Conservation (phyloP, 92 coral and sea anemone species). For the Heteractis magnifica region DNA sequence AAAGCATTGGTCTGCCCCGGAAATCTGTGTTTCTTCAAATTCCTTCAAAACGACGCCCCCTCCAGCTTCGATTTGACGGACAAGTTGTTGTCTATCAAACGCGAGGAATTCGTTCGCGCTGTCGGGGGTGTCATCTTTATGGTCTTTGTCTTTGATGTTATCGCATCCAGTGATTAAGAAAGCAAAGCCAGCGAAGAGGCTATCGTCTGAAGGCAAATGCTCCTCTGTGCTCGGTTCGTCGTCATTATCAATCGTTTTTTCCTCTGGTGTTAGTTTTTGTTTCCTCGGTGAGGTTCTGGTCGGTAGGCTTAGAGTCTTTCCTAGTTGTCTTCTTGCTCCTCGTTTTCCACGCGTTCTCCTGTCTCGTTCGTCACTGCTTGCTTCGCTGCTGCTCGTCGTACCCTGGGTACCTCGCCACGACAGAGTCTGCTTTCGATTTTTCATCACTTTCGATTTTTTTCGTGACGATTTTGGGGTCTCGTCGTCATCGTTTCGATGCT, state of each 20-base stretch:
- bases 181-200: conserved; percentile 82
- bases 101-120: conserved; percentile 70
- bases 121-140: conserved; percentile 54
- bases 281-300: conserved; percentile 65
- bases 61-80: conserved; percentile 77
- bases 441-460: conserved; percentile 28
- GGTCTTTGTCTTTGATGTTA: conserved; percentile 25
- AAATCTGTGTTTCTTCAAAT: conserved; percentile 66
- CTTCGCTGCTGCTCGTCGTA: conserved; percentile 53
- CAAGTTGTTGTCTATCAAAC: conserved; percentile 62
- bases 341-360: conserved; percentile 26
- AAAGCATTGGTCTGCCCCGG: conserved; percentile 64
- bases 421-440: neutral
- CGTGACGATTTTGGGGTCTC: conserved; percentile 69
- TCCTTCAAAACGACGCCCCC: conserved; percentile 79
- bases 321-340: conserved; percentile 53
- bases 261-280: conserved; percentile 3
- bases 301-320: conserved; percentile 1
- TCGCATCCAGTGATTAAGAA: conserved; percentile 75
- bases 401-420: neutral
- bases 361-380: conserved; percentile 50
- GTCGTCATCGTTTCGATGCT: conserved; percentile 7
- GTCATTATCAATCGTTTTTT: conserved; percentile 9
- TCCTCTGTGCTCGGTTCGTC: conserved; percentile 21
- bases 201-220: conserved; percentile 58